phyloP scores from a whole-genome alignment of 2,113 vertebrate species.

The Paralichthys olivaceus region DNA sequence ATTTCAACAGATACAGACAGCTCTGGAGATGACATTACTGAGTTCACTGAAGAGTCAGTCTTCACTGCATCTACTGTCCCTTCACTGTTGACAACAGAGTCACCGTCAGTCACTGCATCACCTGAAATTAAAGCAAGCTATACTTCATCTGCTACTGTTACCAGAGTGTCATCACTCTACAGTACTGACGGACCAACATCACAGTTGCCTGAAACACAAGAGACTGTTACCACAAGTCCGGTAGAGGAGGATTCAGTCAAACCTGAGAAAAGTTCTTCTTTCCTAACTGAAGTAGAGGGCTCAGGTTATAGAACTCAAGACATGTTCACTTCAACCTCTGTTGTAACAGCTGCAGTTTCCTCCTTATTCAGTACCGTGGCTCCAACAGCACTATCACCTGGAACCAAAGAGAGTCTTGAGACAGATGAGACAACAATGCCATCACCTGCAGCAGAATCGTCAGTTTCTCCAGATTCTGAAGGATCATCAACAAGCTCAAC shows the following conservation, averaged over 20 bases:
- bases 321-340: too few relatives aligned
- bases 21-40: not conserved
- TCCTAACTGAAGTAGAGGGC: not conserved
- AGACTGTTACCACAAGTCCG: not conserved
- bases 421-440: too few relatives aligned
- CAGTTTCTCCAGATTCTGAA: too few relatives aligned
- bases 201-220: not conserved
- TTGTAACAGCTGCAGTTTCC: too few relatives aligned
- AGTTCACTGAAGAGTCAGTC: not conserved
- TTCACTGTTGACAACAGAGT: conserved; percentile 11
- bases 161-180: not conserved
- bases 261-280: too few relatives aligned
- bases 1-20: rapidly evolving
- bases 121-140: not conserved
- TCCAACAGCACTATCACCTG: too few relatives aligned
- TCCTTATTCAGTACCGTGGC: too few relatives aligned
- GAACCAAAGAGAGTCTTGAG: too few relatives aligned
- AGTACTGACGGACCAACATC: conserved; percentile 30
- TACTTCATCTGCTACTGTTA: not conserved
- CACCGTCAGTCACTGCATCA: not conserved
- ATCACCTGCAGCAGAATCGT: too few relatives aligned
- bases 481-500: too few relatives aligned
- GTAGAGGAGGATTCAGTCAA: not conserved
- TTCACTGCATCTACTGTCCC: not conserved
- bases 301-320: too few relatives aligned